phyloP scores from a whole-genome alignment of 2,888 invertebrate species.

The Melanostoma mellinum region DNA sequence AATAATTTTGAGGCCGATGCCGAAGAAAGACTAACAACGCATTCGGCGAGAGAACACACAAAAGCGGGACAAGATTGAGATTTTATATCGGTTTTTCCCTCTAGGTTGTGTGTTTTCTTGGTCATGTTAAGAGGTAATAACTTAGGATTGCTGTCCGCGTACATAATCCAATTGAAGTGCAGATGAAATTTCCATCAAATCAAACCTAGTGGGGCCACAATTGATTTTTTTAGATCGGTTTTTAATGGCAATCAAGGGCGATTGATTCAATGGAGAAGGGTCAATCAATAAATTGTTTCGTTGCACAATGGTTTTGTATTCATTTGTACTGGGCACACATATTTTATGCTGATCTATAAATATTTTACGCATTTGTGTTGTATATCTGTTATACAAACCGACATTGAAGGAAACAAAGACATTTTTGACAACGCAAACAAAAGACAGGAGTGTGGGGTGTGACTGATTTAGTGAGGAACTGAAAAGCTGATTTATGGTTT shows the following conservation, averaged over 20 bases:
- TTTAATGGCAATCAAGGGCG: slow-evolving; percentile 42
- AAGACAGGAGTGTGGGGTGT: too few relatives aligned
- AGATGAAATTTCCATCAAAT: slow-evolving; percentile 19
- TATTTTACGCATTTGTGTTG: slow-evolving; percentile 4
- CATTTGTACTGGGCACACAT: not conserved
- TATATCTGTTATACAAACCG: not conserved
- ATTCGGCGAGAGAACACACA: slow-evolving; percentile 2
- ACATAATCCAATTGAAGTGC: slow-evolving; percentile 49
- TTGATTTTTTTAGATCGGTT: slow-evolving; percentile 51
- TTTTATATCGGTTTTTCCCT: slow-evolving; percentile 44
- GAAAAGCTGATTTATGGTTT: too few relatives aligned
- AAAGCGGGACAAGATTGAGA: slow-evolving; percentile 37
- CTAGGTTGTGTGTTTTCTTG: slow-evolving; percentile 40
- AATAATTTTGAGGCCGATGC: slow-evolving; percentile 30
- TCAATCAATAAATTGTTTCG: slow-evolving; percentile 34
- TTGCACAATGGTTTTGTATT: slow-evolving; percentile 17
- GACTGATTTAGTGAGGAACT: too few relatives aligned
- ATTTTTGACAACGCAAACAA: not conserved
- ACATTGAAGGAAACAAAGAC: not conserved
- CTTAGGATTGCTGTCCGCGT: slow-evolving; percentile 51
- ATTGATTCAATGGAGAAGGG: slow-evolving; percentile 47
- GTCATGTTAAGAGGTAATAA: slow-evolving; percentile 51
- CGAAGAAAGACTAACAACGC: not conserved
- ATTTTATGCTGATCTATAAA: slow-evolving; percentile 16
- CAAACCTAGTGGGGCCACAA: slow-evolving; percentile 28